Conservation (phyloP, 92 coral and sea anemone species). For the Epizoanthus rinbou region DNA sequence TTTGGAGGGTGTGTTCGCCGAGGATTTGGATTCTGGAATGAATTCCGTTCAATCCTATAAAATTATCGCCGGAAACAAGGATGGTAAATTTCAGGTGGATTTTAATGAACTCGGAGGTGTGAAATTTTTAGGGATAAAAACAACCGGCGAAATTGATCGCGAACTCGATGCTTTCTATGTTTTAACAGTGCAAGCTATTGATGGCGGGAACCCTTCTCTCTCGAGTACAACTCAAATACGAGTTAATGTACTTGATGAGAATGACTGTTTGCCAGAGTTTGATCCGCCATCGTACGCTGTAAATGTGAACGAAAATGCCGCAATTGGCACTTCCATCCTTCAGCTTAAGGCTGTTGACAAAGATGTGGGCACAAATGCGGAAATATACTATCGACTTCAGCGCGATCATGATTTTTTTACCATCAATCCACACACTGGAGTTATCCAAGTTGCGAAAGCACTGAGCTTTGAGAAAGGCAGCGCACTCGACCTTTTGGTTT, state of each 20-base stretch:
- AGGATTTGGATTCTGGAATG: constrained; percentile 76
- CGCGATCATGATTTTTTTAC: constrained; percentile 70
- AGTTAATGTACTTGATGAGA: constrained; percentile 81
- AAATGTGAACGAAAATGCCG: constrained; percentile 73
- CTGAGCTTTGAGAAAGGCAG: constrained; percentile 77
- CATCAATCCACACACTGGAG: constrained; percentile 89
- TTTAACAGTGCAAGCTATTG: constrained; percentile 79
- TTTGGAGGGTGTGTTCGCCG: constrained; percentile 83
- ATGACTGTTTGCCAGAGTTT: constrained; percentile 84
- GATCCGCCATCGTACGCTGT: constrained; percentile 67
- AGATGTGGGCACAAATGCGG: constrained; percentile 76
- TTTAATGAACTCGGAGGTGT: constrained; percentile 71
- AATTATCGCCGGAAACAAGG: constrained; percentile 88
- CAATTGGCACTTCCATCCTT: constrained; percentile 74
- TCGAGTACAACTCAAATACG: constrained; percentile 80
- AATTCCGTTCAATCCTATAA: constrained; percentile 75
- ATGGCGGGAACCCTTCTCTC: constrained; percentile 74
- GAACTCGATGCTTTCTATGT: constrained; percentile 84
- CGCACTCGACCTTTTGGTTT: constrained; percentile 67
- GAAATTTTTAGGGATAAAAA: constrained; percentile 82
- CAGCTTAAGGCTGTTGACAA: constrained; percentile 87
- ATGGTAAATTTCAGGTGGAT: constrained; percentile 82
- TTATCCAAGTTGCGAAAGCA: constrained; percentile 75
- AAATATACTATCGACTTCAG: constrained; percentile 80
- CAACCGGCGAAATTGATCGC: constrained; percentile 77